Base-by-base conservation (phyloP, 1,140 invertebrate species). In the Cephus cinctus region DNA sequence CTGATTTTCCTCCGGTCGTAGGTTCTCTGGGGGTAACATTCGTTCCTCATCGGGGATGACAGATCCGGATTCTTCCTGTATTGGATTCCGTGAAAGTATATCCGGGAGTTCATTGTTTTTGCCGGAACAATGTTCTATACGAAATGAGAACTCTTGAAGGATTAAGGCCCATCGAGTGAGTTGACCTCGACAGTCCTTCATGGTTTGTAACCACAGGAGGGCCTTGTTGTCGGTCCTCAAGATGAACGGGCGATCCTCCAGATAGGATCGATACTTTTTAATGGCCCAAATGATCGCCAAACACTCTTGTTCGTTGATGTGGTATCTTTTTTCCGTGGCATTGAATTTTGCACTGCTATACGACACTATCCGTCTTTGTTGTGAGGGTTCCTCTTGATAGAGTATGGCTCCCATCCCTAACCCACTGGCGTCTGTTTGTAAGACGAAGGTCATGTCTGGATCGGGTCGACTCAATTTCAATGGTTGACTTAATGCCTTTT, bases 221-320 rank as follows among this genome's bases (percentile, higher is more conserved):
- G 52, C 54, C 4, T 35, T n/a, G 23, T 52, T 63, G 44, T 65
- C 58, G 0, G 63, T 69, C n/a, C 43, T 18, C 1, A 73, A 47
- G 1, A 25, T 54, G 44, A 71, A 71, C 2, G 25, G 48, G 8
- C 50, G 18, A 27, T 70, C 61, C 23, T 69, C 61, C 8, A 71
- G 47, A 39, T 64, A 67, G 1, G 23, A 53, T 6, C 54, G 42
- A 39, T 60, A 73, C 6, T 39, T 43, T 27, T 61, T 59, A 5
- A 71, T 47, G 0, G 58, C 64, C 67, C 68, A 70, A 0, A 71
- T 32, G 0, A 67, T 31, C 0, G 65, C 65, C 6, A 62, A 9
- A n/a, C 57, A 63, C 31, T 56, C 50, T 14, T 54, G 61, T 19
- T 59, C 47, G 15, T 58, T 42, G 19, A 45, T 39, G 40, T 57